Base-by-base conservation (phyloP, 2,888 invertebrate species). In the Encarsia formosa region DNA sequence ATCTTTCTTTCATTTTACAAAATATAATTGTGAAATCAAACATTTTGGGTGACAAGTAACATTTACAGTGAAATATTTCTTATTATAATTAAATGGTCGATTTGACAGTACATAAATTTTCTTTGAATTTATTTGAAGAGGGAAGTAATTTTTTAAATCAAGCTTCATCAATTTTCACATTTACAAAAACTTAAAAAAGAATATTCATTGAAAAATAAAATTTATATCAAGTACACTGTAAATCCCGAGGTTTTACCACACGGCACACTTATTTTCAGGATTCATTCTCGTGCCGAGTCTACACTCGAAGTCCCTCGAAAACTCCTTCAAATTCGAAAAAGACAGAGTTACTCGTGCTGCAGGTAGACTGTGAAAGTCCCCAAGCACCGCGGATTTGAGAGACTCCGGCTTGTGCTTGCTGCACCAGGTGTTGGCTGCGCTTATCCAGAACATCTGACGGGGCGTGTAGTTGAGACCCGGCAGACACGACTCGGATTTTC, bases 261-360 rank as follows among this genome's bases (percentile, higher is more conserved):
- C 13, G 5, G 19, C 22, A 23, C 55, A 58, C 47, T 54, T 57
- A 2, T 54, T 23, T 24, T 44, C 32, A 5, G 57, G 54, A 42
- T 57, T 53, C 54, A 57, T 57, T 42, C 73, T 74, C 2, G 79
- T 75, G 11, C 79, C 80, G 0, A 69, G 24, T 0, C 80, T 79
- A 64, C 83, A 84, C 54, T 75, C 76, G 69, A 81, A 84, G 67
- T 82, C 83, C 58, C 70, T 70, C 20, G 79, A 26, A 61, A 84
- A 84, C 57, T 80, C 76, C 8, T 76, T 76, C 61, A 78, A 75
- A 66, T 84, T 84, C 34, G 81, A 78, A 49, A 83, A 73, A 1
- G 83, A 35, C 26, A 37, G 16, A 5, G 26, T 44, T 4, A 50
- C 32, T 4, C 50, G 19, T 2, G 50, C 31, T 1, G 4, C 11